Evolutionary conservation across 1,140 invertebrate genomes (phyloP), one percentile per base, ranked within the genome.

Genomic region (Camponotus pennsylvanicus): DNA sequence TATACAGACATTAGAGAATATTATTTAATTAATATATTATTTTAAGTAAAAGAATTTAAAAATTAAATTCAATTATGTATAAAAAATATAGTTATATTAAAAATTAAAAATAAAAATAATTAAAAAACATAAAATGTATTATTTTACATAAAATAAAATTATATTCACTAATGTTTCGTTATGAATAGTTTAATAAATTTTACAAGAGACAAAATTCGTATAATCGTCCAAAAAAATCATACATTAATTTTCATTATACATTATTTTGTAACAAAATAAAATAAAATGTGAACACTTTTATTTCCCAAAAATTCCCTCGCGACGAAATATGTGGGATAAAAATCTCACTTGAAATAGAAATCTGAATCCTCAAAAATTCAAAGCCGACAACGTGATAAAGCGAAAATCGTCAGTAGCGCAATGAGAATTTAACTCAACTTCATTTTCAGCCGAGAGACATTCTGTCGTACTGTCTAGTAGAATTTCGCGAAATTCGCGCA

Each of bases 361-460:
- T 83, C 55, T n/a, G 79, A 27, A 83, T 83, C 79, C 69, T 75
- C 32, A 49, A 83, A 83, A 83, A 83, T 61, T 75, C 79, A 37
- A 18, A 55, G 27, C 52, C 34, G 57, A 57, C 69, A 55, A 59
- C 52, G 45, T 61, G 79, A 83, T 83, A 73, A 40, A 13, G 27
- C 57, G 79, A 61, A 83, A 83, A 83, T 83, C 77, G 79, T 83
- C 57, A 57, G 69, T 83, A 55, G 55, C 57, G 79, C 79, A 42
- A 75, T 61, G 79, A 75, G 57, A 82, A 82, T 82, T 82, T 82
- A 82, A 73, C 67, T 82, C 79, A 67, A 73, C 67, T 71, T 82
- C 79, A 82, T 82, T 82, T 73, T 82, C 79, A 73, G 40, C 27
- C 69, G 67, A 45, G 79, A 73, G 79, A 83, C 79, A 83, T 75